Conservation (phyloP, 2,113 vertebrate species). For the Pomatostomus ruficeps region DNA sequence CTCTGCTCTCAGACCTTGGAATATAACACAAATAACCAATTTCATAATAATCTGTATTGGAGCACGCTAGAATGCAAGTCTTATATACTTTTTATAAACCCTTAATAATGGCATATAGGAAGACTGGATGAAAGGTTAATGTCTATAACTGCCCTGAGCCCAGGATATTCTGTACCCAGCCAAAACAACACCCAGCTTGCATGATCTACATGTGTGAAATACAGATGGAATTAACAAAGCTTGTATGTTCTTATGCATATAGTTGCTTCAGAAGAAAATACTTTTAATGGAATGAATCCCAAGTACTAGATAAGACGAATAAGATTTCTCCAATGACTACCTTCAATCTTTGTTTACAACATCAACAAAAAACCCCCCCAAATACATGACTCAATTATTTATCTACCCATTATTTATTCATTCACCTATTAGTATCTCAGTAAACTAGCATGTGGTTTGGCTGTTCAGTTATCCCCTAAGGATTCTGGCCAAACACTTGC, state of each 20-base stretch:
- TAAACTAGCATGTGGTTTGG: slow-evolving; percentile 31
- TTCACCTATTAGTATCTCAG: slow-evolving; percentile 27
- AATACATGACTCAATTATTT: slow-evolving; percentile 48
- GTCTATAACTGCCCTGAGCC: neutral
- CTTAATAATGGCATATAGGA: neutral
- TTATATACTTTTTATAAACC: neutral
- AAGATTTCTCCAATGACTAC: neutral
- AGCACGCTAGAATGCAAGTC: neutral
- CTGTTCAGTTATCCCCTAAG: slow-evolving; percentile 27
- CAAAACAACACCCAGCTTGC: neutral
- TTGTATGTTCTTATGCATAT: neutral
- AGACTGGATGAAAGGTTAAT: neutral
- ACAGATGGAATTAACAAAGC: neutral
- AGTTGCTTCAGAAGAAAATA: slow-evolving; percentile 12
- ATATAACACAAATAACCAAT: neutral
- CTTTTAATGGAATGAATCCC: neutral
- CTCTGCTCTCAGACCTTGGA: neutral
- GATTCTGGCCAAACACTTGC: slow-evolving; percentile 21
- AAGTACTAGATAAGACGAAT: neutral
- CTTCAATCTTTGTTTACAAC: slow-evolving; percentile 44
- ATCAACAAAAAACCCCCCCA: neutral
- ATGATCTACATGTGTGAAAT: neutral
- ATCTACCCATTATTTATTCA: slow-evolving; percentile 58
- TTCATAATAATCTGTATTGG: neutral
- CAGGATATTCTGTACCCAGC: neutral